Evolutionary conservation across 23 tunicate species (phyloP).

Genomic region (Halocynthia aurantium): DNA sequence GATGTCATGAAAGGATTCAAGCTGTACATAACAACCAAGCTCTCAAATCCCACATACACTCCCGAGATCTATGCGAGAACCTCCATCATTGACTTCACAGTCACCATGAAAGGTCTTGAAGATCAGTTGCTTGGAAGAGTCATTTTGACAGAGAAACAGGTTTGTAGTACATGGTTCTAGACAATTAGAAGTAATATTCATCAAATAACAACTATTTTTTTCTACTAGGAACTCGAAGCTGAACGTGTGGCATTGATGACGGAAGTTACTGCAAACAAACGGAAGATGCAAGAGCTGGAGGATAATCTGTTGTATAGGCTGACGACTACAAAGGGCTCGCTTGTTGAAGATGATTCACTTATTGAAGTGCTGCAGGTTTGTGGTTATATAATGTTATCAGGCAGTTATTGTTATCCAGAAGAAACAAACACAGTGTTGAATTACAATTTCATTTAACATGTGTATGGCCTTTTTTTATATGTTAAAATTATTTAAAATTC

Average conservation of each 20-base stretch:
- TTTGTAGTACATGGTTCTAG: background rate
- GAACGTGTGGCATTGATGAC: constrained; percentile 80
- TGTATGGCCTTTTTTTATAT: background rate
- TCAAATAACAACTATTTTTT: background rate
- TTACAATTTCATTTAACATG: too few relatives aligned
- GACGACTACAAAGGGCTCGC: constrained; percentile 79
- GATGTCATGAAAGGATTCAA: constrained; percentile 82
- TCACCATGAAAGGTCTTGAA: constrained; percentile 91
- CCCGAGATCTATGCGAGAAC: constrained; percentile 88
- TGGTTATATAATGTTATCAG: background rate
- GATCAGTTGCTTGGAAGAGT: constrained; percentile 89
- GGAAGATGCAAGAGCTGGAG: constrained; percentile 74
- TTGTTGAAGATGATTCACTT: constrained; percentile 80
- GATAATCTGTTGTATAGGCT: constrained; percentile 73
- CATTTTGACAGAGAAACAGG: constrained; percentile 77
- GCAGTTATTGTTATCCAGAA: background rate
- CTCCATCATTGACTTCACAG: constrained; percentile 87
- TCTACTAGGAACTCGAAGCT: constrained; percentile 63
- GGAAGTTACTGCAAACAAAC: constrained; percentile 82
- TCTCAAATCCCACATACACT: constrained; percentile 84
- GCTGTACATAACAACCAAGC: constrained; percentile 83
- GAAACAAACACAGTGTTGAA: too few relatives aligned
- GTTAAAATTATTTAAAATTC: background rate
- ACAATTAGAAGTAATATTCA: background rate
- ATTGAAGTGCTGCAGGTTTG: constrained; percentile 66